A percentile compares a stretch with the other conserved stretches of the same genome.
Conservation (phyloP, 2,113 vertebrate species). For the Picathartes gymnocephalus region DNA sequence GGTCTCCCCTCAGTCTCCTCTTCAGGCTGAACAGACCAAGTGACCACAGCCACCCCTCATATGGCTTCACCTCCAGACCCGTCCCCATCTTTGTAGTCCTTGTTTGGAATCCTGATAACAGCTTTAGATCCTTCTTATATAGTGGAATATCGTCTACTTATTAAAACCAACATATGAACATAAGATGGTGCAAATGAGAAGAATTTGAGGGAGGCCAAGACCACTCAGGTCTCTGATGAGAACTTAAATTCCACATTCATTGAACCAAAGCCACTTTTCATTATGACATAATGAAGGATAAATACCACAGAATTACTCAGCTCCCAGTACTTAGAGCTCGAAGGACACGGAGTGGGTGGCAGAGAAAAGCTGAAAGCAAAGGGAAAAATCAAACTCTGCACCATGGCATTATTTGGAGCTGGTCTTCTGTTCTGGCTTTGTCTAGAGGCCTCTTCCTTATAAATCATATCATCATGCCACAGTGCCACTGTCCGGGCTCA, state of each 20-base stretch:
- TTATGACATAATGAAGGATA: neutral
- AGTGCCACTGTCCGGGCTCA: neutral
- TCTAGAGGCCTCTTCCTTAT: neutral
- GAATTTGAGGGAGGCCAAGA: neutral
- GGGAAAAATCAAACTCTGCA: neutral
- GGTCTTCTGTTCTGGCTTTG: neutral
- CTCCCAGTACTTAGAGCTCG: neutral
- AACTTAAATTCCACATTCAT: neutral
- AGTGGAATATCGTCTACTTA: neutral
- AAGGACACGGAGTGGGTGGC: constrained; percentile 41
- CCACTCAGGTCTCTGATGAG: neutral
- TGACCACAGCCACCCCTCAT: neutral
- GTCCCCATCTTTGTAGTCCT: neutral
- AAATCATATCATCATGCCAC: neutral
- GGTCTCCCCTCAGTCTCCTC: neutral
- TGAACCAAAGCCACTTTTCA: neutral
- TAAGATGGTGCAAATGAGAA: neutral
- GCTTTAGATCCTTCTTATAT: neutral
- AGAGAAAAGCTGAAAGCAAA: neutral
- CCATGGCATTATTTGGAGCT: neutral
- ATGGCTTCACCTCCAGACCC: neutral
- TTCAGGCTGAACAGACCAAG: neutral
- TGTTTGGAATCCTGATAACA: neutral
- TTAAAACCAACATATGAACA: neutral
- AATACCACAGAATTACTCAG: constrained; percentile 36